A percentile compares a stretch with the other conserved stretches of the same genome.
These are phyloP conservation scores for Halcyon leucocephala DNA, from an alignment of 2,797 vertebrate genomes.

Conservation along the genomic window DNA sequence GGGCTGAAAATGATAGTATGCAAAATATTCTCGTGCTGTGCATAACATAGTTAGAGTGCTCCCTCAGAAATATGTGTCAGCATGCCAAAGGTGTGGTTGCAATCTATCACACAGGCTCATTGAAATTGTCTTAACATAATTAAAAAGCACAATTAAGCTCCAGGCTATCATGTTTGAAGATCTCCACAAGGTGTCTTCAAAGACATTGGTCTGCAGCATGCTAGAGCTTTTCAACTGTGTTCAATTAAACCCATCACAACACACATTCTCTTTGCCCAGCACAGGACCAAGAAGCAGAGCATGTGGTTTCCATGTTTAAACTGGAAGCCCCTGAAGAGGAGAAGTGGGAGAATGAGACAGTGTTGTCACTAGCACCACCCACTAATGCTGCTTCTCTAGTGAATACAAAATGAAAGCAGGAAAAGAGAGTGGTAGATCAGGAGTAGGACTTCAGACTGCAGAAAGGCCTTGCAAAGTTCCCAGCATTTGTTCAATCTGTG, in stretches of 20 bases:
- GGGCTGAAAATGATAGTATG: not conserved
- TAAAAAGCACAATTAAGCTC: slow-evolving; percentile 48
- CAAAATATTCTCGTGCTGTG: not conserved
- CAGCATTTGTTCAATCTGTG: not conserved
- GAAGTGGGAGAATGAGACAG: not conserved
- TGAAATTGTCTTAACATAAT: slow-evolving; percentile 45
- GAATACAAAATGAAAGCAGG: not conserved
- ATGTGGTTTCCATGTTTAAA: not conserved
- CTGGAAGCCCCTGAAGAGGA: not conserved
- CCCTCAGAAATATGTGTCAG: not conserved
- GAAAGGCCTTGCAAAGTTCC: not conserved
- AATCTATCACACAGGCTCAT: slow-evolving; percentile 33
- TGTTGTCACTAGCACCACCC: not conserved
- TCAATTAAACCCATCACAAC: not conserved
- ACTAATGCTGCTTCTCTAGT: not conserved
- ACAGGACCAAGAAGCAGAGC: not conserved
- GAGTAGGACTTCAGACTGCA: not conserved
- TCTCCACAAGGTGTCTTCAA: slow-evolving; percentile 22
- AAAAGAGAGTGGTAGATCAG: not conserved
- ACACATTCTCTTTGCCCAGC: not conserved
- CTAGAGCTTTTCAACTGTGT: not conserved
- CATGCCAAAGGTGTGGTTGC: slow-evolving; percentile 53
- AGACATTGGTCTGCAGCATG: not conserved
- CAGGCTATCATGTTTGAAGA: slow-evolving; percentile 39
- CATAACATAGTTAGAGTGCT: not conserved